Evolutionary conservation across 2,888 invertebrate genomes (phyloP), one percentile per base, ranked within the genome.

Genomic region (Drosophila limbata): DNA sequence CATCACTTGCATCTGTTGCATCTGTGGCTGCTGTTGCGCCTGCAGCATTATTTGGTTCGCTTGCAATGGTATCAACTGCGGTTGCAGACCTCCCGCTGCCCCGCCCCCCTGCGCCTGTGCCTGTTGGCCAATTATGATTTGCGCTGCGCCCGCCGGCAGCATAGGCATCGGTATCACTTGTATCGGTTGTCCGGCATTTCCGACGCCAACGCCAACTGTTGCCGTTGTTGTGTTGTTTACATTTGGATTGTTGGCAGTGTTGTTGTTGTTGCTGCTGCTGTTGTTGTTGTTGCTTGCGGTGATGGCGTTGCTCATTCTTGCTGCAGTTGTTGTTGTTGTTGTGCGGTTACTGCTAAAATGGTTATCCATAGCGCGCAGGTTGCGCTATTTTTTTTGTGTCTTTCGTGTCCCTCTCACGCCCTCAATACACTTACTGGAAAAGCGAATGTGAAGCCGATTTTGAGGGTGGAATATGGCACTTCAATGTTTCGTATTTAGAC

Each of bases 1-100:
- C 37, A 98, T 95, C 44, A 98, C 93, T 92, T 98, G 98, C 40
- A 97, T 95, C 19, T 85, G 85, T 92, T 98, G 98, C 40, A 97
- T 95, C 17, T 85, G 85, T 2, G 92, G 89, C 44, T 92, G 73
- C 48, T 91, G 92, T 51, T 90, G 91, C 1, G 91, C 88, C 71
- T 92, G 92, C 25, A 92, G 73, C 92, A 92, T 92, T 28, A 92
- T 90, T 66, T 92, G 92, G 39, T 90, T 90, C 8, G 90, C 85
- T 66, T 92, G 92, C 39, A 92, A 68, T 3, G 92, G 92, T 65
- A 93, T 89, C 10, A 93, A 70, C 40, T 91, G 90, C 0, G 85
- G 86, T 53, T 91, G 91, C 56, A 88, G 31, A 0, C 76, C 66
- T 4, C 73, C 63, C 21, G 81, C 39, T 39, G 84, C 69, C 8